Evolutionary conservation across 2,888 invertebrate species (phyloP).

Genomic region (Ametastegia equiseti): DNA sequence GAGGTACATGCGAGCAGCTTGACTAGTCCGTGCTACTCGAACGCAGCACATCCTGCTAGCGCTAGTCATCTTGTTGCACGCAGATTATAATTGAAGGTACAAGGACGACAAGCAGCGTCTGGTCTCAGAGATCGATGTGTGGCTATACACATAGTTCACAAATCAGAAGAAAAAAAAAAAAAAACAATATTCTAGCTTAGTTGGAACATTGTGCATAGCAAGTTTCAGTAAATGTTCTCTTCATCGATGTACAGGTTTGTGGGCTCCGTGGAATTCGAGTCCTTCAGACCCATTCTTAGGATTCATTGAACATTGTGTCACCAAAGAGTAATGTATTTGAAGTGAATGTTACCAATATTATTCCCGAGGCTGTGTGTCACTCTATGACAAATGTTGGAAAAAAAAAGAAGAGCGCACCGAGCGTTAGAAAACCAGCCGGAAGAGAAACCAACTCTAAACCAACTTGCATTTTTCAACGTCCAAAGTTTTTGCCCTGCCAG

Average conservation of each 20-base stretch:
- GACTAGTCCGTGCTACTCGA: slow-evolving; percentile 39
- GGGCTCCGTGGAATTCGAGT: neutral
- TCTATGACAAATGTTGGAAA: slow-evolving; percentile 31
- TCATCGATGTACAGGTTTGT: neutral
- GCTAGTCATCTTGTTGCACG: slow-evolving; percentile 38
- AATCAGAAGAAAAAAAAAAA: neutral
- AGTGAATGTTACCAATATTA: slow-evolving; percentile 33
- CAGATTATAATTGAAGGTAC: slow-evolving; percentile 44
- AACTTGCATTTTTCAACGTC: slow-evolving; percentile 67
- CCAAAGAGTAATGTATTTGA: slow-evolving; percentile 7
- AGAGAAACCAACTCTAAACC: slow-evolving; percentile 50
- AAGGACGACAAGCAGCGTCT: slow-evolving; percentile 6
- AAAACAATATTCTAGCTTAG: neutral
- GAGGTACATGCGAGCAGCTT: slow-evolving; percentile 40
- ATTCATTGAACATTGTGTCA: slow-evolving; percentile 20
- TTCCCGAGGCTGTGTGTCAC: slow-evolving; percentile 11
- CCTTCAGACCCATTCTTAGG: neutral
- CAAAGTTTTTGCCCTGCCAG: slow-evolving; percentile 53
- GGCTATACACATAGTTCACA: neutral
- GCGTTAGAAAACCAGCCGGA: slow-evolving; percentile 24
- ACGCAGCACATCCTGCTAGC: slow-evolving; percentile 35
- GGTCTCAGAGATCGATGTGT: neutral
- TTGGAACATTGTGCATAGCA: neutral
- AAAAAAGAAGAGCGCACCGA: neutral
- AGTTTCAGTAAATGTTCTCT: neutral